Percentiles rank a stretch among this genome's conserved stretches.
These are phyloP conservation scores for Crotalus tigris DNA, from an alignment of 2,113 vertebrate genomes.

Conservation along the genomic window DNA sequence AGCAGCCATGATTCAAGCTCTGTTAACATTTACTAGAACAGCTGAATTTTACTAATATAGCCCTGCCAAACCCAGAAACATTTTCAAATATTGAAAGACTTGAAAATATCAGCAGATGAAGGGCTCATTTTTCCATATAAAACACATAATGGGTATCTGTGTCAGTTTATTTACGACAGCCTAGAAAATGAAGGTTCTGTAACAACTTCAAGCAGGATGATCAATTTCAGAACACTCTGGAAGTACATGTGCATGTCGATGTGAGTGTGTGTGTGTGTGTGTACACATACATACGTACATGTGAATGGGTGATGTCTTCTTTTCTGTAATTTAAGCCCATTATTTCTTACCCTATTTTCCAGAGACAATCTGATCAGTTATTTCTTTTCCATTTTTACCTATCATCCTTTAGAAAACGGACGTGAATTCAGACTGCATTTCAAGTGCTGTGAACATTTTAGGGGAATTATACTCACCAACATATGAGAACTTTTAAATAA, in stretches of 20 bases:
- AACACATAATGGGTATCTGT: not conserved
- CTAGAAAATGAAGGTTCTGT: not conserved
- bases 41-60: not conserved
- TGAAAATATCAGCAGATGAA: not conserved
- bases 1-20: not conserved
- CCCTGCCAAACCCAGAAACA: not conserved
- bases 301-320: not conserved
- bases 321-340: not conserved
- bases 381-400: not conserved
- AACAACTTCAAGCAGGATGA: not conserved
- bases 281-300: not conserved
- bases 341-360: not conserved
- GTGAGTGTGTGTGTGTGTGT: not conserved
- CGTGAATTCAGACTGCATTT: not conserved
- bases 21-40: not conserved
- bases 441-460: not conserved
- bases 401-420: not conserved
- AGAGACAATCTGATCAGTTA: not conserved
- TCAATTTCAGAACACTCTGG: not conserved
- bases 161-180: not conserved
- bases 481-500: slow-evolving; percentile 5
- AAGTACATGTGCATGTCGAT: not conserved
- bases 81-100: not conserved
- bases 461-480: not conserved
- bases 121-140: not conserved